Base-by-base conservation (phyloP, 2,113 vertebrate genomes). In the Rhipidura dahli region DNA sequence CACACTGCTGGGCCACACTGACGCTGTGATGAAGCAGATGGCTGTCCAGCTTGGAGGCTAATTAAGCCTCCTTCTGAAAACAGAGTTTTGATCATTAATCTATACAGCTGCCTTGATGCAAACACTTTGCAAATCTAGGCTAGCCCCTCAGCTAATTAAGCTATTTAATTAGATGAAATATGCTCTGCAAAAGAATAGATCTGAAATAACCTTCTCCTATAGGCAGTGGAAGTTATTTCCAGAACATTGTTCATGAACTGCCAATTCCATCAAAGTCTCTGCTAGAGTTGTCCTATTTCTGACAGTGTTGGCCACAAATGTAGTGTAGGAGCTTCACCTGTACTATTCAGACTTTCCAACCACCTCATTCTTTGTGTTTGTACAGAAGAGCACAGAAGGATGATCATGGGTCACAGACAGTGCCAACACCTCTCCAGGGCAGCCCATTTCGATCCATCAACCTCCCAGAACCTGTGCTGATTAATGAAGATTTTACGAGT, bases 381-480 rank as follows among this genome's bases (percentile, higher is more conserved):
- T 70, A 92, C 93, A 98, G 98, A 95, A 98, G 98, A 96, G 95
- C 98, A 72, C 98, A 98, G 50, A 98, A 98, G 87, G 98, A 98
- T 70, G 98, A 98, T 27, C 98, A 98, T 0, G 84, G 97, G 7
- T 81, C 97, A 11, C 98, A 98, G 93, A 97, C 97, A 11, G 97
- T 98, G 61, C 96, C 98, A 53, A 96, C 97, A 40, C 97, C 97
- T 81, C 89, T 98, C 13, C 98, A 98, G 94, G 98, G 98, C 90
- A 98, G 98, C 65, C 98, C 98, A 9, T 98, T 98, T 91, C 97
- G 98, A 53, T 98, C 98, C 30, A 97, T 98, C 80, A 98, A 98
- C 51, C 97, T 98, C 68, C 98, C 98, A 24, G 98, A 98, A 54
- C 97, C 98, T 69, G 95, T 97, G 42, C 95, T 98, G 82, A 97